Base-by-base conservation (phyloP, 2,888 invertebrate genomes). In the Drosophila meridionalis region DNA sequence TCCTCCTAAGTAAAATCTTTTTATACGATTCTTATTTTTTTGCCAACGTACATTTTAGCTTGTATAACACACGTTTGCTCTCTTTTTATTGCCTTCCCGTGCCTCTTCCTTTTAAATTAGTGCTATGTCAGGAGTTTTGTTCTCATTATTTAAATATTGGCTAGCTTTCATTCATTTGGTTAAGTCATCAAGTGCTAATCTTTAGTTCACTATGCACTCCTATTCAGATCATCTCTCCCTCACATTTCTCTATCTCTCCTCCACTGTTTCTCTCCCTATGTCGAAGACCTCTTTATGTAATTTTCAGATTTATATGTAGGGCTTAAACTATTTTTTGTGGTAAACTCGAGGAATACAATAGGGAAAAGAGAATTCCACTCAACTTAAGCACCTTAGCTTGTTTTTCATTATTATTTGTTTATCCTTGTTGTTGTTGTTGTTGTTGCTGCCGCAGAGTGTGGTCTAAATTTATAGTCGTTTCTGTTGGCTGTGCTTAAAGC, bases 381-480 rank as follows among this genome's bases (percentile, higher is more conserved):
- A 28, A 34, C 26, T 20, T 63, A 26, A 30, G 32, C 60, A 8
- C 26, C 34, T 14, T 55, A 8, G 12, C 32, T 30, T 60, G 32
- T 38, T 48, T 43, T 47, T 42, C 53, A 45, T 36, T 69, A 68
- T 73, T 59, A 11, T 26, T 67, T 59, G 59, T 32, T 38, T 53
- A 20, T 36, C n/a, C 11, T 2, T 12, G 14, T 45, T 42, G 36
- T n/a, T 58, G 50, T n/a, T 58, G 57, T 38, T 45, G 67, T 4
- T 28, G 30, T 40, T 42, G 34, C 8, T 66, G 66, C 28, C 52
- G 43, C 34, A 20, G 42, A 52, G 12, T 43, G 58, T 69, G 58
- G 36, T 45, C n/a, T n/a, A 45, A 52, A 67, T 66, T 69, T 69
- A 69, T 69, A 34, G 52, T 11, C 32, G 28, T n/a, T 30, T 53